A percentile compares a stretch with the other conserved stretches of the same genome.
Evolutionary conservation across 1,140 invertebrate genomes (phyloP).

Genomic region (Steinernema feltiae): DNA sequence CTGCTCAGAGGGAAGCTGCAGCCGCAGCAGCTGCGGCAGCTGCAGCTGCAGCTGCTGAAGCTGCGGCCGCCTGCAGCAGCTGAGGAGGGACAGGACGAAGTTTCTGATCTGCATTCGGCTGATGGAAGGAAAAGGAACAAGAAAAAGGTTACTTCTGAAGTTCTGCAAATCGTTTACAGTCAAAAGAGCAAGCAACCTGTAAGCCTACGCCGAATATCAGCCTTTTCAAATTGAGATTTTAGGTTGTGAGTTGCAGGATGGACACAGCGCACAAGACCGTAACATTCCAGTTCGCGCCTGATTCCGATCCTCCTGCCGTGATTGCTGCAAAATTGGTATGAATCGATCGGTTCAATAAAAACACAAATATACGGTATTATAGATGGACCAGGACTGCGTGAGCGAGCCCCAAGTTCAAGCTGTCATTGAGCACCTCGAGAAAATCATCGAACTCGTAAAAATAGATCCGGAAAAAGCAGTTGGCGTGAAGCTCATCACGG

Average conservation of each 20-base stretch:
- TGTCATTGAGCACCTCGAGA: slow-evolving; percentile 47
- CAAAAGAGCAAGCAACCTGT: slow-evolving; percentile 42
- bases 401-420: slow-evolving; percentile 31
- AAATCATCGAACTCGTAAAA: slow-evolving; percentile 46
- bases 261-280: slow-evolving; percentile 54
- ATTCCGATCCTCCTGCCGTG: slow-evolving; percentile 42
- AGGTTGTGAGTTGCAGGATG: slow-evolving; percentile 51
- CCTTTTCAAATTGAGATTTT: slow-evolving; percentile 9
- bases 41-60: slow-evolving; percentile 22
- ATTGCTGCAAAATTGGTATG: slow-evolving; percentile 46
- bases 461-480: slow-evolving; percentile 43
- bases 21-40: slow-evolving; percentile 29
- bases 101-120: slow-evolving; percentile 15
- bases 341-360: not conserved
- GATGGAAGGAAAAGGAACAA: slow-evolving; percentile 34
- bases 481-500: slow-evolving; percentile 41
- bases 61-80: slow-evolving; percentile 18
- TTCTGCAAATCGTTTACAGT: slow-evolving; percentile 40
- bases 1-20: not conserved
- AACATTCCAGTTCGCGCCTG: slow-evolving; percentile 52
- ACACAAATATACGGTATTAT: slow-evolving; percentile 16
- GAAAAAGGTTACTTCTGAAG: slow-evolving; percentile 48
- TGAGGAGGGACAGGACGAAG: slow-evolving; percentile 3
- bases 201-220: not conserved
- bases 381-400: slow-evolving; percentile 49